phyloP scores from a whole-genome alignment of 2,113 vertebrate genomes.

The Lota lota region DNA sequence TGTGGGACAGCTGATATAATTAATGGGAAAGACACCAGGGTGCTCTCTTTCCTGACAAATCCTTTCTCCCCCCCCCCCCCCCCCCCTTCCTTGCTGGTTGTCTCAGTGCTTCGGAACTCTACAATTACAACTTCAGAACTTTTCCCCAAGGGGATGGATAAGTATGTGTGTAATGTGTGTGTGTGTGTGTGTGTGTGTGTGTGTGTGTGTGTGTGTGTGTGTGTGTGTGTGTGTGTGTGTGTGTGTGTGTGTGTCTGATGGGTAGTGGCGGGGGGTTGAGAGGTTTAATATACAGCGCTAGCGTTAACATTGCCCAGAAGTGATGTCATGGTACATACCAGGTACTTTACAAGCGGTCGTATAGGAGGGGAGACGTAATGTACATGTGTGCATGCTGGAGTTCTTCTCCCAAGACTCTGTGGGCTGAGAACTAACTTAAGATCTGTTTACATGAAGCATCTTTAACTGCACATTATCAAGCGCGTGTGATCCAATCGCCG shows the following conservation, averaged over 20 bases:
- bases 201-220: no score
- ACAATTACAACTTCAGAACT: constrained; percentile 44
- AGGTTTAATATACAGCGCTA: no score
- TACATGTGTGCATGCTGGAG: no score
- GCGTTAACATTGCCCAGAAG: constrained; percentile 1
- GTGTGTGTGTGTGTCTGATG: not conserved
- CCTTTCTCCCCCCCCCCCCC: constrained; percentile 22
- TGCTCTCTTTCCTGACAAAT: constrained; percentile 44
- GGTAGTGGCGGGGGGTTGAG: no score
- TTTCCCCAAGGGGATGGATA: not conserved
- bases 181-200: not conserved
- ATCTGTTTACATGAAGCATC: no score
- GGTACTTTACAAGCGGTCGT: no score
- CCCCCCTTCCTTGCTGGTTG: constrained; percentile 27
- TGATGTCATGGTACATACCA: constrained; percentile 12
- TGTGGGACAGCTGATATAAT: constrained; percentile 65
- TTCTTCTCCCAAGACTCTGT: no score
- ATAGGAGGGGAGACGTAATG: no score
- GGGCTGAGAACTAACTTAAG: no score
- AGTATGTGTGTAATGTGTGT: not conserved
- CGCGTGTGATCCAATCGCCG: no score
- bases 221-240: no score
- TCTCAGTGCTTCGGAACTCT: constrained; percentile 39
- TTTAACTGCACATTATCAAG: no score
- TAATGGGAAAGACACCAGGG: constrained; percentile 56